phyloP scores from a whole-genome alignment of 53 echinoderm and acorn worm species.

The Echinometra lucunter region DNA sequence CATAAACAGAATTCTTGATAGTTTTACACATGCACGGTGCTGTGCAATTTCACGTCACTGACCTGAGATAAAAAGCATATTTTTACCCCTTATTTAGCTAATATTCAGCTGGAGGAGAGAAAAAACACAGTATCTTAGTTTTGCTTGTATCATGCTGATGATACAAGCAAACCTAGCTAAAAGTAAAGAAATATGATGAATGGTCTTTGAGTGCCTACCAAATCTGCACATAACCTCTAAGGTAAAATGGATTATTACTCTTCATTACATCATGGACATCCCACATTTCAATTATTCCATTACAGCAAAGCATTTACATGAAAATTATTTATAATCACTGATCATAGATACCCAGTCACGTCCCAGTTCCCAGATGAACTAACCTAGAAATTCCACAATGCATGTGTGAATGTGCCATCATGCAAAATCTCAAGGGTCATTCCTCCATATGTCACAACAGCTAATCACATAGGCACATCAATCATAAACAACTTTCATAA shows the following conservation, averaged over 20 bases:
- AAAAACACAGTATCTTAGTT: too few relatives aligned
- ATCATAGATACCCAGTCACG: background rate
- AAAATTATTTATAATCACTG: background rate
- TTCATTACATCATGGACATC: background rate
- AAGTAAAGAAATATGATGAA: background rate
- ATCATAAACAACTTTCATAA: background rate
- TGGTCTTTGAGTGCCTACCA: background rate
- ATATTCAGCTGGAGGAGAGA: too few relatives aligned
- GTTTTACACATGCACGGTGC: too few relatives aligned
- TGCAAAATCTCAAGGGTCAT: background rate
- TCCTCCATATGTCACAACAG: background rate
- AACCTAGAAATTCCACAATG: background rate
- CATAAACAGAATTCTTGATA: too few relatives aligned
- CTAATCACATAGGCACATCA: background rate
- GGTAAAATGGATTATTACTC: background rate
- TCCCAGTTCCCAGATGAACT: background rate
- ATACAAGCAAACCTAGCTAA: too few relatives aligned
- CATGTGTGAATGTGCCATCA: background rate
- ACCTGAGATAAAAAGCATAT: too few relatives aligned
- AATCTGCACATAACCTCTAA: background rate
- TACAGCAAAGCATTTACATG: background rate
- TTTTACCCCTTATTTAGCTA: too few relatives aligned
- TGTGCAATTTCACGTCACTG: too few relatives aligned
- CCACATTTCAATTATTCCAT: background rate
- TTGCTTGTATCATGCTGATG: too few relatives aligned